Evolutionary conservation across 2,888 invertebrate genomes (phyloP), one percentile per base, ranked within the genome.

Genomic region (Theretra japonica): DNA sequence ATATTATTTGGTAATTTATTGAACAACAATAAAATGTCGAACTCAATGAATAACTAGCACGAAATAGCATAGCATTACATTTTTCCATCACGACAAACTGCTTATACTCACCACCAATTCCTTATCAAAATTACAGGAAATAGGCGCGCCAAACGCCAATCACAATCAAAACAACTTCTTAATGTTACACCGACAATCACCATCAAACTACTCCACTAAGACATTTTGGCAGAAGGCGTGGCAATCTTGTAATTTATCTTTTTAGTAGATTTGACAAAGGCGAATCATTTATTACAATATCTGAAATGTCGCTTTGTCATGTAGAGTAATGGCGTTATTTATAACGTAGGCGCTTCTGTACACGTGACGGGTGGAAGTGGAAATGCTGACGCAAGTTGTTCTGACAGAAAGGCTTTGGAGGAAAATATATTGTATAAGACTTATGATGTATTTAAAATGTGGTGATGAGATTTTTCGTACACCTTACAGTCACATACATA

Each of bases 261-360:
- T 50, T 53, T 53, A 53, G n/a, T n/a, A 53, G 53, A 53, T 53
- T 53, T 53, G 53, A 53, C 53, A 53, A n/a, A 53, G 53, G 5
- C n/a, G 53, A 53, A 4, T n/a, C 53, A 53, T 53, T 53, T 53
- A 53, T 53, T n/a, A 53, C n/a, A 41, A n/a, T 53, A n/a, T 53
- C 41, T 41, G 53, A 5, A 6, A n/a, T 53, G 53, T 53, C 53
- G n/a, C 53, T 53, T 0, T 53, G 53, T 53, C 53, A 53, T 53
- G 53, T 53, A 6, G 53, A n/a, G n/a, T n/a, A 53, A 53, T 53
- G 41, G 41, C 41, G n/a, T n/a, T 53, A 53, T 53, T 53, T n/a
- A 53, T 53, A 11, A 48, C 7, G 48, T n/a, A 53, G 53, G 19
- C n/a, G 17, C 21, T 23, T n/a, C n/a, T 65, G 48, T 21, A 6